Evolutionary conservation across 2,113 vertebrate species (phyloP).

Genomic region (Struthidea cinerea): DNA sequence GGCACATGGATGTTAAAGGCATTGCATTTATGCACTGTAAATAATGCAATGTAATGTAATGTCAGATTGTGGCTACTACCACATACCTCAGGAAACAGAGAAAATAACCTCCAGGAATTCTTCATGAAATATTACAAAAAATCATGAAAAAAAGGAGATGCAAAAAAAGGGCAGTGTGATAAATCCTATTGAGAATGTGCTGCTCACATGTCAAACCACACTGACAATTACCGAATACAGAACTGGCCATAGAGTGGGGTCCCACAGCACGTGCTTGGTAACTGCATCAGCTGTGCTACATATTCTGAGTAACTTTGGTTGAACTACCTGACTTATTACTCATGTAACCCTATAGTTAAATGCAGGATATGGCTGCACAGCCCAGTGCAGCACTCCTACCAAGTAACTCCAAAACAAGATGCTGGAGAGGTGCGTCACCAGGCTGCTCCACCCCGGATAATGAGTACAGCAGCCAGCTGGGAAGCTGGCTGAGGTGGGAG

Average conservation of each 20-base stretch:
- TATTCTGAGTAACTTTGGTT: background rate
- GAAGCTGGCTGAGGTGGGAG: background rate
- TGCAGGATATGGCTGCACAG: constrained; percentile 6
- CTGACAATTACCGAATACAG: background rate
- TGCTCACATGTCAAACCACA: background rate
- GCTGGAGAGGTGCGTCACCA: constrained; percentile 2
- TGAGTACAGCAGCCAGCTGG: background rate
- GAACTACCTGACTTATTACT: background rate
- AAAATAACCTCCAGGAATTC: background rate
- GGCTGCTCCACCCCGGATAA: background rate
- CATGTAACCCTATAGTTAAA: background rate
- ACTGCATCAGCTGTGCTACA: background rate
- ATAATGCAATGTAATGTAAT: background rate
- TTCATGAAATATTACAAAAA: background rate
- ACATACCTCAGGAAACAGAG: background rate
- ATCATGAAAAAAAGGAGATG: background rate
- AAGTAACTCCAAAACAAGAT: constrained; percentile 36
- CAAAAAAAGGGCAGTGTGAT: background rate
- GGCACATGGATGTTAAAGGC: background rate
- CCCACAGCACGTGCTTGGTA: background rate
- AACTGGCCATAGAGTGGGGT: fast-evolving
- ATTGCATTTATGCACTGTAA: background rate
- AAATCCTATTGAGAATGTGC: background rate
- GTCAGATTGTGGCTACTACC: background rate
- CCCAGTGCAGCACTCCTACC: background rate